phyloP scores from a whole-genome alignment of 2,797 vertebrate species.

The Trematomus bernacchii region DNA sequence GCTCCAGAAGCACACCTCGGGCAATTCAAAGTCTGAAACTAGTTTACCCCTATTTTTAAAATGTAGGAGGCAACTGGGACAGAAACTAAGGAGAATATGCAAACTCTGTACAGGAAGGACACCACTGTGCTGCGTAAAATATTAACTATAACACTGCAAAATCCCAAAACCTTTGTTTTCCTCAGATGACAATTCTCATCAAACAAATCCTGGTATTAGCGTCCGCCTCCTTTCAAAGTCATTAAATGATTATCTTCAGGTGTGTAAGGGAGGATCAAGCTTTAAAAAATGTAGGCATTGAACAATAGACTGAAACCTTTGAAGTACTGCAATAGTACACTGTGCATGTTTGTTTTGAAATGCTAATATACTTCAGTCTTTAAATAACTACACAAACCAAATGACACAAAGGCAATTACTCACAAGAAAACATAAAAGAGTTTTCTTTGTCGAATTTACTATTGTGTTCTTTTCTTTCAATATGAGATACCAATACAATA shows the following conservation, averaged over 20 bases:
- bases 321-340: background rate
- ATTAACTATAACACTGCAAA: background rate
- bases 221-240: background rate
- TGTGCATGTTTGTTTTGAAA: conserved; percentile 1
- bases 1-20: background rate
- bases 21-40: background rate
- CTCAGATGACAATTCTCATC: background rate
- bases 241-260: conserved; percentile 19
- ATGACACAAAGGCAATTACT: background rate
- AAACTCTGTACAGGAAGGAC: background rate
- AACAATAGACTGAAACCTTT: background rate
- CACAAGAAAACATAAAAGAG: background rate
- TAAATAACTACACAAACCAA: background rate
- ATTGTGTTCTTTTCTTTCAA: background rate
- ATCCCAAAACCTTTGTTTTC: background rate
- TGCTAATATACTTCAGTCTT: background rate
- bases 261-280: background rate
- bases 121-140: background rate
- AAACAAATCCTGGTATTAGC: background rate
- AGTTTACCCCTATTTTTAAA: background rate
- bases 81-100: background rate
- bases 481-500: background rate
- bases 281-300: background rate
- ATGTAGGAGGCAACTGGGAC: background rate
- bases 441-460: background rate